phyloP scores from a whole-genome alignment of 2,888 invertebrate species.

The Epiblema foenella region DNA sequence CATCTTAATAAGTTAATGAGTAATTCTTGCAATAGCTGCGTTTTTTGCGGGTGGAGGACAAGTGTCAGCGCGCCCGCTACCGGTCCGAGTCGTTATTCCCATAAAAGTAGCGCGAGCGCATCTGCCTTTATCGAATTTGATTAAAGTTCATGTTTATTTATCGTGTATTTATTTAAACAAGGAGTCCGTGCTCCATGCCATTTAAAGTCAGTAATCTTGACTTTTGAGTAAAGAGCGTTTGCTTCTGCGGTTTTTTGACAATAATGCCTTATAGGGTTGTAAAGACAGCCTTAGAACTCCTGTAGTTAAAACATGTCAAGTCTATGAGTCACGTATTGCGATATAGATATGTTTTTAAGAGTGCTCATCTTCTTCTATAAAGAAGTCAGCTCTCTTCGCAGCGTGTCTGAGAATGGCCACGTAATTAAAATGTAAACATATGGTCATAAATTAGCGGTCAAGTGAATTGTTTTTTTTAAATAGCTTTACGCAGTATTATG shows the following conservation, averaged over 20 bases:
- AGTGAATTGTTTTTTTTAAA: slow-evolving; percentile 41
- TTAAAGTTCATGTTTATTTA: slow-evolving; percentile 83
- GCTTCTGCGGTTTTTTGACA: slow-evolving; percentile 24
- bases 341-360: slow-evolving; percentile 5
- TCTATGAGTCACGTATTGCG: slow-evolving; percentile 7
- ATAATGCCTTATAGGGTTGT: slow-evolving; percentile 22
- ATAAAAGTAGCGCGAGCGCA: slow-evolving; percentile 72
- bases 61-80: slow-evolving; percentile 64
- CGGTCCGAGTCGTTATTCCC: slow-evolving; percentile 74
- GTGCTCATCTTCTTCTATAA: slow-evolving; percentile 4
- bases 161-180: slow-evolving; percentile 70
- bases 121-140: slow-evolving; percentile 83
- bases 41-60: slow-evolving; percentile 67
- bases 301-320: background rate
- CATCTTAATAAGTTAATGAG: slow-evolving; percentile 83
- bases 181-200: slow-evolving; percentile 57
- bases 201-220: slow-evolving; percentile 54
- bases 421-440: slow-evolving; percentile 44
- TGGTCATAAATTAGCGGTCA: slow-evolving; percentile 43
- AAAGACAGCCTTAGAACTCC: background rate
- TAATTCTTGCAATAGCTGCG: slow-evolving; percentile 76
- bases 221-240: slow-evolving; percentile 18
- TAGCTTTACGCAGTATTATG: slow-evolving; percentile 36
- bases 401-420: slow-evolving; percentile 28
- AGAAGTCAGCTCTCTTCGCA: slow-evolving; percentile 12